Base-by-base conservation (phyloP, 2,888 invertebrate genomes). In the Rotaria socialis region DNA sequence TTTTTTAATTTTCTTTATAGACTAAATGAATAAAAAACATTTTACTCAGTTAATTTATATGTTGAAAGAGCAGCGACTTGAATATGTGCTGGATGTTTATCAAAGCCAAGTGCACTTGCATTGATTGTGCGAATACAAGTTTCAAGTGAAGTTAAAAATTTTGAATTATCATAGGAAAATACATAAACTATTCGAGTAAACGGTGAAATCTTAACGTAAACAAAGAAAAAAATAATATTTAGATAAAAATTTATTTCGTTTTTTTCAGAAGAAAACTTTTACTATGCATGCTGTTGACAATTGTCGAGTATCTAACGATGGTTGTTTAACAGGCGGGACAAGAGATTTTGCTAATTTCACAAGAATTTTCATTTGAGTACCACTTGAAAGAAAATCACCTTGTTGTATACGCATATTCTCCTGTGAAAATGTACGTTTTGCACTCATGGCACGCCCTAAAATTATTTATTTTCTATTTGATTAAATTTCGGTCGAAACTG, bases 41-140 rank as follows among this genome's bases (percentile, higher is more conserved):
- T 89, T 89, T 88, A 91, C 91, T 88, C 87, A 55, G 90, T 90
- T 6, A 91, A 88, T 87, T 91, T 91, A 88, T 90, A 91, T 0
- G 90, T 91, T 41, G 90, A 90, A 8, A 91, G 89, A 1, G 90
- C 90, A 43, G 90, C 89, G 88, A 90, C 89, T 75, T 90, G 88
- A 43, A 90, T 90, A 87, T 90, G 89, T 84, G 89, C 89, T 19
- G 90, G 89, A 89, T 91, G 89, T 84, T 89, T 89, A 84, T 89
- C 89, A 41, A 91, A 88, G 27, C 89, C 89, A 55, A 91, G 88
- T 43, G 90, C 90, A 27, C 88, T 88, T 60, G 90, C 90, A 88
- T 91, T 91, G 85, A 90, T 89, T 35, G 88, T 88, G 19, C 52
- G 84, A 75, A 86, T 75, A 56, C 90, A 86, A 22, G 87, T 87